Evolutionary conservation across 1,140 invertebrate genomes (phyloP).

Genomic region (Ectropis grisescens): DNA sequence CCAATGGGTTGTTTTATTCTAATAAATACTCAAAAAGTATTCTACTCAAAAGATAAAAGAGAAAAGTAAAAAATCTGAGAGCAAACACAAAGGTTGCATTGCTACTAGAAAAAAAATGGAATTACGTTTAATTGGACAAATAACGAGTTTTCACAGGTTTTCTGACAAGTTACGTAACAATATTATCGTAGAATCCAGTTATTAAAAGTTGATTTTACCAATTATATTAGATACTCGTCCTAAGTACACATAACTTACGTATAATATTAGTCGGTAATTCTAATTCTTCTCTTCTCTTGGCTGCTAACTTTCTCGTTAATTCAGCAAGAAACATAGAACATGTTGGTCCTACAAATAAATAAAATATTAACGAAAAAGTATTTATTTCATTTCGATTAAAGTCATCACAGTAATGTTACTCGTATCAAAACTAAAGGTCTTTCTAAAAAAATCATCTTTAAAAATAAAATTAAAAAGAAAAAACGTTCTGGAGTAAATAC

Average conservation of each 20-base stretch:
- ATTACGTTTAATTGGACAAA: not conserved
- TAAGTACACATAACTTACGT: too few species aligned
- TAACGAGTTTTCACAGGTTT: too few species aligned
- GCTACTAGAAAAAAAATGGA: too few species aligned
- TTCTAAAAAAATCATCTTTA: not conserved
- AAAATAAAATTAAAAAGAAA: not conserved
- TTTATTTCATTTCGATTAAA: slow-evolving; percentile 1
- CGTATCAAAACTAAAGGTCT: not conserved
- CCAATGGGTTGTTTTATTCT: too few species aligned
- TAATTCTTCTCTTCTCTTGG: slow-evolving; percentile 39
- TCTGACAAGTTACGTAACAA: too few species aligned
- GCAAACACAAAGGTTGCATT: too few species aligned
- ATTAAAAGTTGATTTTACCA: too few species aligned
- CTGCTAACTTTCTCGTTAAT: slow-evolving; percentile 36
- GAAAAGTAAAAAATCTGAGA: too few species aligned
- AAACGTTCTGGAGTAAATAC: slow-evolving; percentile 17
- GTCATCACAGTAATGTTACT: not conserved
- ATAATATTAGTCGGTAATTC: slow-evolving; percentile 36
- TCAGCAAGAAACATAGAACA: slow-evolving; percentile 56
- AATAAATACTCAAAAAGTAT: too few species aligned
- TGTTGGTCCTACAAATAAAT: slow-evolving; percentile 27
- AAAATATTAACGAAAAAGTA: slow-evolving; percentile 2
- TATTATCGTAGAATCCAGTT: too few species aligned
- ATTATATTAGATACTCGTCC: too few species aligned
- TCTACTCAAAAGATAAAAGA: too few species aligned